phyloP scores from a whole-genome alignment of 2,888 invertebrate species.

The Hypselothyrea guttata region DNA sequence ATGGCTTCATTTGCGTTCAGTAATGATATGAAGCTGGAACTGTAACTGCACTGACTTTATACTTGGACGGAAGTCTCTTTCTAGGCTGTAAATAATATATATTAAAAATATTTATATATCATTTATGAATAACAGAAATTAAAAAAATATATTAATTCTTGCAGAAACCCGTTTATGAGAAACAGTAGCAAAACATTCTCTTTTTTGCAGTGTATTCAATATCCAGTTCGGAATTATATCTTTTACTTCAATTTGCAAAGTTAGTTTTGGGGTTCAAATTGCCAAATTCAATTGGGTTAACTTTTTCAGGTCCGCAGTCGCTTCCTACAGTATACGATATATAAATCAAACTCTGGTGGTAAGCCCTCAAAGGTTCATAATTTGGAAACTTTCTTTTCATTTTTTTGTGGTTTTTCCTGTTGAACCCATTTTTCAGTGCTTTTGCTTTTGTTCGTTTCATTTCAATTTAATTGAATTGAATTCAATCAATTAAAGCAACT shows the following conservation, averaged over 20 bases:
- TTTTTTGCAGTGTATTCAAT: conserved; percentile 19
- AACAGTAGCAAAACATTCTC: too few relatives aligned
- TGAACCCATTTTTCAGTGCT: background rate
- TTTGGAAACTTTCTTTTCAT: background rate
- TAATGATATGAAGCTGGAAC: conserved; percentile 44
- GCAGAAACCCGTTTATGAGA: too few relatives aligned
- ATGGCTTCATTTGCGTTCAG: conserved; percentile 63
- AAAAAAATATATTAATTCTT: too few relatives aligned
- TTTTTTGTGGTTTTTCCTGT: background rate
- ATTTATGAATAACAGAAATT: background rate
- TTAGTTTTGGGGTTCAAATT: conserved; percentile 15
- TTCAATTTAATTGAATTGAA: conserved; percentile 3
- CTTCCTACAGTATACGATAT: conserved; percentile 42
- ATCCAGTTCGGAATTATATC: conserved; percentile 8
- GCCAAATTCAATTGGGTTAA: conserved; percentile 58
- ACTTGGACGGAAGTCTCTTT: background rate
- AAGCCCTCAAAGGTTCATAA: background rate
- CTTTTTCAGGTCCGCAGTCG: conserved; percentile 54
- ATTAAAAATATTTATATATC: too few relatives aligned
- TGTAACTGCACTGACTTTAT: too few relatives aligned
- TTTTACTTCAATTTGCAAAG: conserved; percentile 16
- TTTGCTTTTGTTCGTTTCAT: background rate
- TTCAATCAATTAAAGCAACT: conserved; percentile 28
- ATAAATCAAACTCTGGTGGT: conserved; percentile 34
- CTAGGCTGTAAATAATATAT: background rate